Conservation (phyloP, 2,797 vertebrate species). For the Gymnothorax javanicus region DNA sequence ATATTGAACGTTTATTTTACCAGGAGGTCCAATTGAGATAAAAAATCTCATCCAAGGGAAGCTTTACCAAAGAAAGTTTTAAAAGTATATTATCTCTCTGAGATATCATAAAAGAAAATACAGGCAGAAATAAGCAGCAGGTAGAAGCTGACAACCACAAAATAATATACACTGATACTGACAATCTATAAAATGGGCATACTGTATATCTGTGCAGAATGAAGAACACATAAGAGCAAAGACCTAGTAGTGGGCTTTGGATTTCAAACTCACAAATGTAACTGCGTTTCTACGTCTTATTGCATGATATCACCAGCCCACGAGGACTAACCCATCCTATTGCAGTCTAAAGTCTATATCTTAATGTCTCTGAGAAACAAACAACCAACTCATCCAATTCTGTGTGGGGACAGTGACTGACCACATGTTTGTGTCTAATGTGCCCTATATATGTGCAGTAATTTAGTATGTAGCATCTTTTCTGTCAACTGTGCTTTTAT, state of each 20-base stretch:
- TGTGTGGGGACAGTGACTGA: background rate
- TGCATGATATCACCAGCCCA: background rate
- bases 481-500: background rate
- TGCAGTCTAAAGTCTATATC: background rate
- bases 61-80: background rate
- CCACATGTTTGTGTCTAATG: background rate
- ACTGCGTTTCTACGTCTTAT: background rate
- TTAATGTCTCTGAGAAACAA: background rate
- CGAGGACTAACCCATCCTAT: background rate
- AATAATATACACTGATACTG: background rate
- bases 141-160: background rate
- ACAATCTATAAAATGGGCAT: background rate
- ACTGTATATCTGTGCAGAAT: background rate
- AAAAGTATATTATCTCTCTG: background rate
- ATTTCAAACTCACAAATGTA: background rate
- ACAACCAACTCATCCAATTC: background rate
- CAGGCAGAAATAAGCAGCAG: too few species aligned
- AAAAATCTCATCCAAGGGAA: background rate
- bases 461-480: background rate
- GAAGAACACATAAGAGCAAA: background rate
- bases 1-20: conserved; percentile 3
- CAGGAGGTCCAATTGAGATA: background rate
- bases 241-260: background rate
- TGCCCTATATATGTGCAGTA: background rate
- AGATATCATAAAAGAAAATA: background rate